A percentile compares a stretch with the other conserved stretches of the same genome.
Evolutionary conservation across 2,113 vertebrate genomes (phyloP).

Genomic region (Eptatretus burgeri): DNA sequence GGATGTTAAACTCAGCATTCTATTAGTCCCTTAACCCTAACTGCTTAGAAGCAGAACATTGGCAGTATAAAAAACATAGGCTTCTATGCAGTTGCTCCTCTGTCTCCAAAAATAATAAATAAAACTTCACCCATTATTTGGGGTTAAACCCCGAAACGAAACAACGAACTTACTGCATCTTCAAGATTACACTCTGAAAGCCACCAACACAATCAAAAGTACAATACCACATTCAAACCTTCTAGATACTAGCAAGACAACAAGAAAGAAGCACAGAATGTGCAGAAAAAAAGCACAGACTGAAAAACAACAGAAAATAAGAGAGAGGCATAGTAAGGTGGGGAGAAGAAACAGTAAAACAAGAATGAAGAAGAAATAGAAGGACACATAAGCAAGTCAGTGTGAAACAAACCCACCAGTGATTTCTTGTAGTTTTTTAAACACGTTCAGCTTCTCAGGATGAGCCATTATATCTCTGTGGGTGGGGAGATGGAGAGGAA

Average conservation of each 20-base stretch:
- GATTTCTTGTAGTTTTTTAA: conserved; percentile 47
- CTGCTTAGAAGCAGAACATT: no score
- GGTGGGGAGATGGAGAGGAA: neutral
- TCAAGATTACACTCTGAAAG: no score
- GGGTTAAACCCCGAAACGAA: no score
- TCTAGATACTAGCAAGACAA: neutral
- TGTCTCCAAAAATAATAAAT: no score
- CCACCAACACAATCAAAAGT: no score
- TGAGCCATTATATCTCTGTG: conserved; percentile 28
- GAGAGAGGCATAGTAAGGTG: neutral
- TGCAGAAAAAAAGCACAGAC: neutral
- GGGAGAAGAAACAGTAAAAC: neutral
- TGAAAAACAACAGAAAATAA: neutral
- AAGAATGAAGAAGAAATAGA: neutral
- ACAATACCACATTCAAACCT: neutral
- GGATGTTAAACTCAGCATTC: no score
- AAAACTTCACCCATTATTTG: no score
- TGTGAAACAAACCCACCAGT: conserved; percentile 30
- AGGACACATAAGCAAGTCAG: neutral
- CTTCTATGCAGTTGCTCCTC: no score
- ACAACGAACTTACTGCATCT: no score
- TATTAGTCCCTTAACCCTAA: no score
- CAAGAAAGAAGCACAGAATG: neutral
- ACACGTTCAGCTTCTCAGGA: conserved; percentile 26
- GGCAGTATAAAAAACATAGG: no score